These are phyloP conservation scores for Calycopis cecrops DNA, from an alignment of 1,140 invertebrate species.

Conservation along the genomic window DNA sequence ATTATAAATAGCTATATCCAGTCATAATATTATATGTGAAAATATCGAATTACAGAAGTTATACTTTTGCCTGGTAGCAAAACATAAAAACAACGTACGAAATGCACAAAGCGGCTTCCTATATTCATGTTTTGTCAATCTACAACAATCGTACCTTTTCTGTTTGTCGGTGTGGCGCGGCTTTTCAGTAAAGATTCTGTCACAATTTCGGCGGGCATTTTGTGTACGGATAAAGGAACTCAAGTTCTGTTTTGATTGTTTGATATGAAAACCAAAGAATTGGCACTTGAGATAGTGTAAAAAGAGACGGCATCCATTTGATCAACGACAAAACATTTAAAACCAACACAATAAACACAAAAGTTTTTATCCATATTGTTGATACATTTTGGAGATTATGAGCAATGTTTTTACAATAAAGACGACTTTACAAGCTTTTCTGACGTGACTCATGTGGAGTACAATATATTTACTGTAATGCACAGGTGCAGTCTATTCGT, in stretches of 20 bases:
- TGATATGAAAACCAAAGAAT: slow-evolving; percentile 54
- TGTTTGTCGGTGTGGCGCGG: slow-evolving; percentile 36
- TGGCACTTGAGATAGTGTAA: slow-evolving; percentile 48
- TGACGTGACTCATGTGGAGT: too few species aligned
- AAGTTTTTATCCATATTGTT: not conserved
- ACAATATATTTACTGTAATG: too few species aligned
- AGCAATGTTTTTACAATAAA: too few species aligned
- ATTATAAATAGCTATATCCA: too few species aligned
- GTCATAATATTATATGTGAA: slow-evolving; percentile 10
- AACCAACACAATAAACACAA: slow-evolving; percentile 5
- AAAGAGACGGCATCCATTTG: slow-evolving; percentile 30
- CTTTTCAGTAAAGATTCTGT: slow-evolving; percentile 42
- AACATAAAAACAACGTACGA: slow-evolving; percentile 17
- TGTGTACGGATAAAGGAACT: slow-evolving; percentile 40
- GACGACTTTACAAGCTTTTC: too few species aligned
- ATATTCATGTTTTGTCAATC: slow-evolving; percentile 51
- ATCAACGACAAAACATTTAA: slow-evolving; percentile 4
- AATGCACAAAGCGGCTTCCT: slow-evolving; percentile 41
- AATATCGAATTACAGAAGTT: slow-evolving; percentile 12
- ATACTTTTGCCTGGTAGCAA: too few species aligned
- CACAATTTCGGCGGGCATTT: slow-evolving; percentile 55
- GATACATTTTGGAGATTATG: slow-evolving; percentile 4
- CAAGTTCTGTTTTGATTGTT: slow-evolving; percentile 62
- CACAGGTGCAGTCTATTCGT: too few species aligned
- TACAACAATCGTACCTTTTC: slow-evolving; percentile 45